Evolutionary conservation across 2,797 vertebrate genomes (phyloP).

Genomic region (Euthynnus affinis): DNA sequence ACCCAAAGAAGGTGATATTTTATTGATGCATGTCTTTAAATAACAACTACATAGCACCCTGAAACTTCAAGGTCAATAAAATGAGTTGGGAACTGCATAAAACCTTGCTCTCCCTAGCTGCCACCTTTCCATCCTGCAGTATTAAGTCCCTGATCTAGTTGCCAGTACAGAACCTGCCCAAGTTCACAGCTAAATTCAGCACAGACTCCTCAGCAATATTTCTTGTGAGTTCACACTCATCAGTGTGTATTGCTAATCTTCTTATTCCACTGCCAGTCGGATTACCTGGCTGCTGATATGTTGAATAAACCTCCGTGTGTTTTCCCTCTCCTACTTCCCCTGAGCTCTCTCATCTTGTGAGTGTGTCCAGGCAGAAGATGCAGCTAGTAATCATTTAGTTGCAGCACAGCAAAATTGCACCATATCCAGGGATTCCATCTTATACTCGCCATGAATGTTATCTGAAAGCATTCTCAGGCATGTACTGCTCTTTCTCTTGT

Average conservation of each 20-base stretch:
- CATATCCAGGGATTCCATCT: constrained; percentile 61
- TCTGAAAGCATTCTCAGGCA: constrained; percentile 39
- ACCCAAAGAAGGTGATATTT: not conserved
- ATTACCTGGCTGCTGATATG: constrained; percentile 78
- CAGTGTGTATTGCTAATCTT: constrained; percentile 72
- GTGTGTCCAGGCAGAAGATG: constrained; percentile 54
- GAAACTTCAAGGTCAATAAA: constrained; percentile 21
- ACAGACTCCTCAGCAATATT: constrained; percentile 49
- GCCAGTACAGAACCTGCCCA: constrained; percentile 14
- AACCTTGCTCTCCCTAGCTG: constrained; percentile 8
- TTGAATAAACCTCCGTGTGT: constrained; percentile 67
- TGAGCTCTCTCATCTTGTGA: constrained; percentile 51
- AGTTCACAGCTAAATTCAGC: constrained; percentile 42
- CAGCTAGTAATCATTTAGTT: constrained; percentile 71
- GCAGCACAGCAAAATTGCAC: constrained; percentile 56
- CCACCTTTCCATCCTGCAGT: constrained; percentile 13
- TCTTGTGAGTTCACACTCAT: constrained; percentile 56
- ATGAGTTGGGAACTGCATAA: not conserved
- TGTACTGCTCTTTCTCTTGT: constrained; percentile 20
- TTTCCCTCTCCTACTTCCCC: constrained; percentile 48
- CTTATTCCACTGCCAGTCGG: constrained; percentile 69
- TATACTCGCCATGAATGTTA: constrained; percentile 49
- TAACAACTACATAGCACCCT: not conserved
- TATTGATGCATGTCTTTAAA: constrained; percentile 17
- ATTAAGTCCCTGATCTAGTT: constrained; percentile 21